These are phyloP conservation scores for Cerceris rybyensis DNA, from an alignment of 2,888 invertebrate species.

Conservation along the genomic window DNA sequence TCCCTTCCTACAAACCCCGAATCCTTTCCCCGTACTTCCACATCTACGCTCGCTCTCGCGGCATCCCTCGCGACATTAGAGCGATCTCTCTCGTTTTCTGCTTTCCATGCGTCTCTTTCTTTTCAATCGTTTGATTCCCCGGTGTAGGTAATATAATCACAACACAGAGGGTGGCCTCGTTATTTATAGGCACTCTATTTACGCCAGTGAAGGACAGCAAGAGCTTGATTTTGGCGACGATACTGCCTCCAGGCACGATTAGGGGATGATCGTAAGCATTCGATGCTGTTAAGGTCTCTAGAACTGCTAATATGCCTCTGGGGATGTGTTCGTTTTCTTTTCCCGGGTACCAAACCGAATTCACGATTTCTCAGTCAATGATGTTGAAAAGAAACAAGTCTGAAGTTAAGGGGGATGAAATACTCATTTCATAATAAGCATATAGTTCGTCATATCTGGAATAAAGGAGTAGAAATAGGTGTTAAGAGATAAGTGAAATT, in stretches of 20 bases:
- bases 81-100: constrained; percentile 24
- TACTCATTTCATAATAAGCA: background rate
- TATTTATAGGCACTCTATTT: constrained; percentile 80
- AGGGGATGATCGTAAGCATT: constrained; percentile 55
- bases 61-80: background rate
- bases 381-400: background rate
- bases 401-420: background rate
- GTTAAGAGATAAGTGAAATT: constrained; percentile 13
- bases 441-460: too few species aligned
- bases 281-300: constrained; percentile 23
- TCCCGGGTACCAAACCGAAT: constrained; percentile 40
- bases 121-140: constrained; percentile 52
- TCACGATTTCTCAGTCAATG: constrained; percentile 23
- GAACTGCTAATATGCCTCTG: constrained; percentile 61
- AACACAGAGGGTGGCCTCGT: constrained; percentile 79
- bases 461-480: too few species aligned
- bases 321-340: constrained; percentile 50
- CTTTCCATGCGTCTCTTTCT: constrained; percentile 29
- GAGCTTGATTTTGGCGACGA: constrained; percentile 63
- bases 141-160: constrained; percentile 80
- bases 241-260: constrained; percentile 68
- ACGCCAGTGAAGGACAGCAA: constrained; percentile 51
- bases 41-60: constrained; percentile 1
- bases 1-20: constrained; percentile 34
- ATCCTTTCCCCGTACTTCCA: constrained; percentile 13